Percentiles rank a stretch among this genome's conserved stretches.
phyloP scores from a whole-genome alignment of 2,888 invertebrate genomes.

The Arenicola marina region DNA sequence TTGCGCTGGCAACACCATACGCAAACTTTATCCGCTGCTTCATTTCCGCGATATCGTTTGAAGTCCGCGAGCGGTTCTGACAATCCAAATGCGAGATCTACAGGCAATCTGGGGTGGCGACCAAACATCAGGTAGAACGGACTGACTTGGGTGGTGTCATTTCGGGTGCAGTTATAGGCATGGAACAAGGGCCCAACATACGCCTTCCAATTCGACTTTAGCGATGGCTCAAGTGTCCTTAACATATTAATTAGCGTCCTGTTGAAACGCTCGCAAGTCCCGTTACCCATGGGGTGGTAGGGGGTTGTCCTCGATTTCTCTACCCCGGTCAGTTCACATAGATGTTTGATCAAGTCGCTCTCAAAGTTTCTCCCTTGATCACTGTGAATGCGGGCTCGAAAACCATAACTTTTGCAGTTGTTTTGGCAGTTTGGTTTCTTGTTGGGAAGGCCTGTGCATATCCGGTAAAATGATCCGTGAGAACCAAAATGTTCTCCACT shows the following conservation, averaged over 20 bases:
- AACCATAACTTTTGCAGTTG: constrained; percentile 4
- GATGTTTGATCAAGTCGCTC: not conserved
- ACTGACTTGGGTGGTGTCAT: not conserved
- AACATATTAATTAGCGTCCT: not conserved
- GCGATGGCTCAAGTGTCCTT: not conserved
- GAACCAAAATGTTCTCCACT: not conserved
- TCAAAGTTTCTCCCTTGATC: not conserved
- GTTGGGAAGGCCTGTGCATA: not conserved
- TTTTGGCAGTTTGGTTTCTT: constrained; percentile 2
- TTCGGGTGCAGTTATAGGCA: not conserved
- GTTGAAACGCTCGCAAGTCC: not conserved
- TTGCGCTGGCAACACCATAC: not conserved
- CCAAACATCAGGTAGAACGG: not conserved
- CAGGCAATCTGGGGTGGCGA: not conserved
- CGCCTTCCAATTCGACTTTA: not conserved
- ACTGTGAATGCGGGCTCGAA: not conserved
- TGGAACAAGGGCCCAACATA: not conserved
- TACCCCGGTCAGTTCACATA: not conserved
- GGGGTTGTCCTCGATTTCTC: not conserved
- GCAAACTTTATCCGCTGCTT: not conserved
- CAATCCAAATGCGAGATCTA: not conserved
- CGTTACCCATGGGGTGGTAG: constrained; percentile 1
- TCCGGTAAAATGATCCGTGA: not conserved
- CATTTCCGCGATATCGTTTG: not conserved
- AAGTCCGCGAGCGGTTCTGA: not conserved